Conservation (phyloP, 2,797 vertebrate genomes). For the Esox masquinongy region DNA sequence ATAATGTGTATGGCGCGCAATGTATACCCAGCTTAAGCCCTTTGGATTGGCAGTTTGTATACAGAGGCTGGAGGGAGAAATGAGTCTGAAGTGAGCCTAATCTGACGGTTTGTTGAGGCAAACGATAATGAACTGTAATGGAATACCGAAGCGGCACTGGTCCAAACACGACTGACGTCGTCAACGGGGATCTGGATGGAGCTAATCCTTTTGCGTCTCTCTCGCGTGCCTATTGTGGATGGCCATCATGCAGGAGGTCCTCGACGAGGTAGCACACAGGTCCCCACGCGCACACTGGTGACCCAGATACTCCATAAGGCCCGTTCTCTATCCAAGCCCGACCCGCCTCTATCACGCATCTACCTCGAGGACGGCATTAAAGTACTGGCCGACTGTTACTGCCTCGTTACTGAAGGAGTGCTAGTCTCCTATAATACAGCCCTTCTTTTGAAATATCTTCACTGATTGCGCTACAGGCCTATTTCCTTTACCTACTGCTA, state of each 20-base stretch:
- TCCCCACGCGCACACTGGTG: slow-evolving; percentile 36
- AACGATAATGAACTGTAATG: slow-evolving; percentile 58
- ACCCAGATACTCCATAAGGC: slow-evolving; percentile 64
- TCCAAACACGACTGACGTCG: slow-evolving; percentile 64
- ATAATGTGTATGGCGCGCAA: slow-evolving; percentile 11
- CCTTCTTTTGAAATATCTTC: slow-evolving; percentile 27
- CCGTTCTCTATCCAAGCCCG: slow-evolving; percentile 35
- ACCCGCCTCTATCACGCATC: slow-evolving; percentile 12
- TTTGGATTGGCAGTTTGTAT: slow-evolving; percentile 59
- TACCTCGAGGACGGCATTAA: slow-evolving; percentile 53
- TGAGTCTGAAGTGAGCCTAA: slow-evolving; percentile 47
- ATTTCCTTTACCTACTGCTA: slow-evolving; percentile 15
- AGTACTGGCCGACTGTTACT: background rate
- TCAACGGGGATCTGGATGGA: slow-evolving; percentile 56
- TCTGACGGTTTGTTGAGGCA: slow-evolving; percentile 65
- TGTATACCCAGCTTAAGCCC: slow-evolving; percentile 40
- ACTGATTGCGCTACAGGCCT: slow-evolving; percentile 25
- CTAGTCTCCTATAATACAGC: slow-evolving; percentile 6
- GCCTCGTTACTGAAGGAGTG: slow-evolving; percentile 31
- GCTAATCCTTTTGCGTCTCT: slow-evolving; percentile 50
- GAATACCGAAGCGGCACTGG: background rate
- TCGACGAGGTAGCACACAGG: slow-evolving; percentile 50
- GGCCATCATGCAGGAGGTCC: slow-evolving; percentile 54
- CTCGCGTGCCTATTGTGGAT: slow-evolving; percentile 59
- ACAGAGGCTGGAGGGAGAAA: slow-evolving; percentile 46